Evolutionary conservation across 2,113 vertebrate species (phyloP).

Genomic region (Arothron firmamentum): DNA sequence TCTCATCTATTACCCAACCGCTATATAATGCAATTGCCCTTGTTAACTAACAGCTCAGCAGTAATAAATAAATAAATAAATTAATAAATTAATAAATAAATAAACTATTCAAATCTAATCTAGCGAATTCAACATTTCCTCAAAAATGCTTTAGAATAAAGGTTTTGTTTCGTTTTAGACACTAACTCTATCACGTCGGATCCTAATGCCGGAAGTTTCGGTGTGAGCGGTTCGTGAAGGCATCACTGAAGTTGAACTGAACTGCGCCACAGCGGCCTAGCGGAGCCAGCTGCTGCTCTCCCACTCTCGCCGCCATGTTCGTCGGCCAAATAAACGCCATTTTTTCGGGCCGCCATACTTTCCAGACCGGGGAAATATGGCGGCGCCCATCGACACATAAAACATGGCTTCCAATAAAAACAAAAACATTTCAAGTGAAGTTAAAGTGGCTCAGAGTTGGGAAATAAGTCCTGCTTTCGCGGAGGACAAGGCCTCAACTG

Average conservation of each 20-base stretch:
- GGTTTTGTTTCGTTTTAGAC: too few relatives aligned
- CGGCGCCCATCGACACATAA: slow-evolving; percentile 98
- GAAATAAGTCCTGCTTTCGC: slow-evolving; percentile 41
- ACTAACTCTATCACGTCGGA: too few relatives aligned
- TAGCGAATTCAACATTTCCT: too few relatives aligned
- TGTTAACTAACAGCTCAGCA: not conserved
- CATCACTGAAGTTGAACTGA: slow-evolving; percentile 68
- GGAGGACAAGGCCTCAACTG: slow-evolving; percentile 63
- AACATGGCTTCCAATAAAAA: slow-evolving; percentile 99
- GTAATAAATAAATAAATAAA: not conserved
- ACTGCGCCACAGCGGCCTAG: slow-evolving; percentile 96
- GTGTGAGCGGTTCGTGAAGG: slow-evolving; percentile 43
- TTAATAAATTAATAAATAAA: not conserved
- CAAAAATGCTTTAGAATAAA: too few relatives aligned
- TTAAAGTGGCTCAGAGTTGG: slow-evolving; percentile 22
- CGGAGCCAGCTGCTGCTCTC: slow-evolving; percentile 73
- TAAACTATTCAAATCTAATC: not conserved
- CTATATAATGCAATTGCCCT: not conserved
- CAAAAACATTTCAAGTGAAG: slow-evolving; percentile 82
- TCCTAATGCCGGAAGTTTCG: too few relatives aligned
- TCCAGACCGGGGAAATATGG: slow-evolving; percentile 96
- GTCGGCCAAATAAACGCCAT: slow-evolving; percentile 81
- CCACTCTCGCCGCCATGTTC: slow-evolving; percentile 89
- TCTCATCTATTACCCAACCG: too few relatives aligned
- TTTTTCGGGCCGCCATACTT: slow-evolving; percentile 98